These are phyloP conservation scores for Callospermophilus lateralis DNA, from an alignment of 2,113 vertebrate genomes.

Conservation along the genomic window DNA sequence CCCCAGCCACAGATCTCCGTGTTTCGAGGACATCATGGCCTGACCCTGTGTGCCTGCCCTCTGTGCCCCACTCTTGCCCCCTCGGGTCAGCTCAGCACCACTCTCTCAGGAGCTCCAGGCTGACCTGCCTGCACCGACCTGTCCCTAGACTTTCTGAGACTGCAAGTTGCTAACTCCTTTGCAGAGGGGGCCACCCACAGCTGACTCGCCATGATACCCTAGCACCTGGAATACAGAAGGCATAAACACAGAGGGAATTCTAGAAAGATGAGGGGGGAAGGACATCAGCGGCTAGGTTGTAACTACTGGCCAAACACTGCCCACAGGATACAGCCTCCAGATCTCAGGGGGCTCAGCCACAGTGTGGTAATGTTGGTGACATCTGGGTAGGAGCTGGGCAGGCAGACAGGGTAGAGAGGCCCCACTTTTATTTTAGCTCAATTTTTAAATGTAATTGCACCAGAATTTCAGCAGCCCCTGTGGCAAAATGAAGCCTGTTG, in stretches of 20 bases:
- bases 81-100: not conserved
- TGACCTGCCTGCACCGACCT: not conserved
- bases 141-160: not conserved
- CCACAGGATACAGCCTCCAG: not conserved
- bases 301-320: not conserved
- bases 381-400: not conserved
- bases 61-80: too few relatives aligned
- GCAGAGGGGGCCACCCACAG: not conserved
- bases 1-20: accelerated
- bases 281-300: not conserved
- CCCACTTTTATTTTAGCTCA: not conserved
- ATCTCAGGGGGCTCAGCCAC: not conserved
- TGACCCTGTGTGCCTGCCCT: not conserved
- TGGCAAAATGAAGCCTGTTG: not conserved
- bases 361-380: not conserved
- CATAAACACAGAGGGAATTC: not conserved
- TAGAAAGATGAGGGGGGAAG: not conserved
- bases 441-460: not conserved
- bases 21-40: not conserved
- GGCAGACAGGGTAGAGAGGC: not conserved
- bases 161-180: not conserved
- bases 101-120: not conserved
- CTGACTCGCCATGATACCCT: not conserved
- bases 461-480: not conserved
- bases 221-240: not conserved